Evolutionary conservation across 53 echinoderm and acorn worm species (phyloP), one percentile per base, ranked within the genome.

Genomic region (Actinopyga echinites): DNA sequence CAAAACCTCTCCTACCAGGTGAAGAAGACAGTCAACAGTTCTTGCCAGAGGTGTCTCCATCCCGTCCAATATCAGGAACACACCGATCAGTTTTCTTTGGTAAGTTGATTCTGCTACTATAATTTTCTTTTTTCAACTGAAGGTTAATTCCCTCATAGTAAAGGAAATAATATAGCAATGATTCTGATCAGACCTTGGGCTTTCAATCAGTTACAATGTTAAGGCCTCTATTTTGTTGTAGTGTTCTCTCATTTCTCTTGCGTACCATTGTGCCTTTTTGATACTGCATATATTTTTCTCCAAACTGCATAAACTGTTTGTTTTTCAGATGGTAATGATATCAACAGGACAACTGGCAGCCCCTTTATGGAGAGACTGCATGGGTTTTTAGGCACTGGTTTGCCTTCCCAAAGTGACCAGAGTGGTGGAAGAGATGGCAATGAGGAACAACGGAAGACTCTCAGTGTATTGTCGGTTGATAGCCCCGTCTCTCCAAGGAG

Each of bases 321-420:
- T 59, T 53, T 61, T 81, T 19, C 86, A 93, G 97, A 96, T 7
- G 91, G 89, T 84, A 91, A 91, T 89, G 86, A 93, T 43, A 71
- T 92, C 33, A 75, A 87, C 29, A 69, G 91, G n/a, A 86, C 65
- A 55, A 86, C 91, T 2, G 87, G 89, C 1, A 96, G 96, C 67
- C 96, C 96, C 0, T 85, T 91, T 64, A 81, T 75, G 17, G 91
- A 93, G 15, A 43, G 53, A 5, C 59, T 58, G 6, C 81, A 82
- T 21, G 74, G 89, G 54, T 88, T 86, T 57, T 89, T 40, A 10
- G 71, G 42, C 1, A 9, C 71, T 25, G 44, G 25, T 44, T 44
- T 40, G 42, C 34, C 71, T 1, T 2, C 71, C 24, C 40, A 40
- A 26, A 35, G 21, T 44, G 36, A 40, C 8, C 31, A 71, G 20